Evolutionary conservation across 1,140 invertebrate species (phyloP), one percentile per base, ranked within the genome.

Genomic region (Tetramorium simillimum): DNA sequence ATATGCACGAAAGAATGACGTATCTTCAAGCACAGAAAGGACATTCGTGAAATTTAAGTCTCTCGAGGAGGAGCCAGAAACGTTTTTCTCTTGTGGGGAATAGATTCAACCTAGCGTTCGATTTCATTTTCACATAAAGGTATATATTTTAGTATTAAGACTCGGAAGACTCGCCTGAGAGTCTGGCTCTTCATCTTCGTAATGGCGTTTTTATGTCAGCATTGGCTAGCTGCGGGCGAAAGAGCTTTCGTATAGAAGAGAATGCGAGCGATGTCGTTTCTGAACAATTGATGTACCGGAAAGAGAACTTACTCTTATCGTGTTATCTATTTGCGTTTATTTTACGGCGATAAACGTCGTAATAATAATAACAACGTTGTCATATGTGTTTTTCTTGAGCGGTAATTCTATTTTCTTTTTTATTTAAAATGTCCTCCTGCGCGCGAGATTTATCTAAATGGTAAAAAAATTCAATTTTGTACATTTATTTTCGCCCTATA

Each of bases 221-320:
- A 37, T 37, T 58, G 67, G 65, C 65, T 56, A 56, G 37, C 21
- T 65, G 33, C 33, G 10, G 21, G n/a, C 9, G 16, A 56, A 56
- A 16, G 9, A 12, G 7, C 3, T 3, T 4, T 37, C 37, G 24
- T 46, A 28, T n/a, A 56, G 21, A 78, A 24, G 21, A 24, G 86
- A 72, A 49, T 65, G 24, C 6, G 33, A 24, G 4, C 43, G 12
- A 37, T 24, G 33, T 65, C 49, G 6, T 33, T 24, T 16, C 28
- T 89, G 63, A 89, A 89, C 88, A 82, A 89, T 89, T 89, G 75
- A 89, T 89, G 65, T 69, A 33, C 65, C 33, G 10, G 37, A 72
- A 43, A 81, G 65, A n/a, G 43, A 58, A 81, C 65, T 72, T 70
- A 70, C 14, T 33, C 65, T 12, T 21, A 81, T 51, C 37, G 6